Conservation (phyloP, 2,113 vertebrate species). For the Fulica atra region DNA sequence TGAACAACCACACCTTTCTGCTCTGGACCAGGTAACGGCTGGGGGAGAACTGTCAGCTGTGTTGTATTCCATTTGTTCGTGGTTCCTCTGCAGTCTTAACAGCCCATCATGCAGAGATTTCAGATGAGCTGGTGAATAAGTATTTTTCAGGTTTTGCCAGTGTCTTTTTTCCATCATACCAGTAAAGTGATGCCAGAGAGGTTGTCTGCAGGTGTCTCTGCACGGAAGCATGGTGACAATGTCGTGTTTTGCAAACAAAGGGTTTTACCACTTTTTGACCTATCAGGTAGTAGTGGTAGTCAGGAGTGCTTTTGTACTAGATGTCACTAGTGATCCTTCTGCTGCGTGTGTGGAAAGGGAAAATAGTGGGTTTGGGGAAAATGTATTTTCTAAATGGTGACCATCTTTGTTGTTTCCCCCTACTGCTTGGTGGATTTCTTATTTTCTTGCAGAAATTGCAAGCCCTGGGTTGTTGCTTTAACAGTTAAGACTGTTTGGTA, state of each 20-base stretch:
- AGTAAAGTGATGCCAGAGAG: background rate
- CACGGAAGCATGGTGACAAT: background rate
- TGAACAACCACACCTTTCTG: background rate
- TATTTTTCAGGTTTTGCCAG: background rate
- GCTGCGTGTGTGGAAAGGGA: background rate
- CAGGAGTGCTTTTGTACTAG: background rate
- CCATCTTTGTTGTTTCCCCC: background rate
- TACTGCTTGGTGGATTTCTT: background rate
- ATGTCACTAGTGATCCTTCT: background rate
- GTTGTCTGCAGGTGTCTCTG: background rate
- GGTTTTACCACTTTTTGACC: background rate
- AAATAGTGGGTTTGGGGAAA: background rate
- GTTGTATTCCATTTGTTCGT: rapidly evolving
- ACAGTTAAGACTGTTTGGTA: background rate
- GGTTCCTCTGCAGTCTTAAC: background rate
- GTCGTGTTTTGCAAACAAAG: background rate
- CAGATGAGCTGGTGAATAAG: background rate
- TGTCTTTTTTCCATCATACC: background rate
- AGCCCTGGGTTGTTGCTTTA: background rate
- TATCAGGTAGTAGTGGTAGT: background rate
- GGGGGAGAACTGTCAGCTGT: background rate
- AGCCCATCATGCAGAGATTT: background rate
- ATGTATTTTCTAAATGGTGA: background rate
- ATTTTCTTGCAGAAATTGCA: background rate
- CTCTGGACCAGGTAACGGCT: background rate